Evolutionary conservation across 1,140 invertebrate species (phyloP), one percentile per base, ranked within the genome.

Genomic region (Galendromus occidentalis): DNA sequence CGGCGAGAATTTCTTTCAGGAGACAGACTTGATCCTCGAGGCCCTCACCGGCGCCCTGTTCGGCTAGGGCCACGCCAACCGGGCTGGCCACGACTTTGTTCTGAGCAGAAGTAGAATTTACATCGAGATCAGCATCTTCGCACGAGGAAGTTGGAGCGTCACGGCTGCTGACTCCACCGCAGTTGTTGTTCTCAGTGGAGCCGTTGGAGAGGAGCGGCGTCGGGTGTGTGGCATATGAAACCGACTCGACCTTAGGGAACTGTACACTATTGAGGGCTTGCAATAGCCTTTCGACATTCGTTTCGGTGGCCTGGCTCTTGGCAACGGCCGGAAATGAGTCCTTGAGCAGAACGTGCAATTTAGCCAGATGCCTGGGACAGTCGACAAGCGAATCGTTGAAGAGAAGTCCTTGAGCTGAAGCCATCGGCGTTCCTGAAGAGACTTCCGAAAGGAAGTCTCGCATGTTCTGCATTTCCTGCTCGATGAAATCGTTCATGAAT

Each of bases 401-500:
- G 17, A 59, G 51, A 14, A 59, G 22, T n/a, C 51, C 51, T 14
- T 22, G 51, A 25, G 51, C 33, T 14, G 51, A 59, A 6, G 51
- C 51, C 51, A 59, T 33, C 22, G 75, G 0, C 75, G 70, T 76
- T 65, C 84, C 83, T 77, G 88, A 86, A 72, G 91, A 95, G 69
- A 96, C 95, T 69, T 85, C 79, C 72, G 85, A 81, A 12, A 95
- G 80, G 75, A 94, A 96, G 39, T 83, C 81, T 72, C 91, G 88
- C 91, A 95, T 95, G 55, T 85, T 84, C 18, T 82, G 80, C 65
- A 87, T 87, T 75, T 95, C 89, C 68, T 84, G 81, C 72, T 91
- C 88, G 29, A 96, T 82, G 73, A 95, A 88, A 71, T 89, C 86
- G 75, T 95, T 96, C 81, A 96, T 87, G 74, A 94, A 95, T 75